phyloP scores from a whole-genome alignment of 2,113 vertebrate species.

The Acanthochromis polyacanthus region DNA sequence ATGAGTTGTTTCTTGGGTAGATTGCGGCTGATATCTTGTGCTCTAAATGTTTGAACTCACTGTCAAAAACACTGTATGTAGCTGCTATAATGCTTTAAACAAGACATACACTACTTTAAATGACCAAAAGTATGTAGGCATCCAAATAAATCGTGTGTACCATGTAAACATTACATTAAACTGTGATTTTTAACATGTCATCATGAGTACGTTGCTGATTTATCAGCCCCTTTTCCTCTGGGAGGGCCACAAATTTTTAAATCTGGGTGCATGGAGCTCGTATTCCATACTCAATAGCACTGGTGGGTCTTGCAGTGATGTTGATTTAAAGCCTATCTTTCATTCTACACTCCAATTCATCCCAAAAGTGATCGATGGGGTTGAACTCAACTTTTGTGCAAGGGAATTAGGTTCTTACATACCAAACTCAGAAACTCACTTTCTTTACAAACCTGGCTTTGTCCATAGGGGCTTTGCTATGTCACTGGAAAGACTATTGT shows the following conservation, averaged over 20 bases:
- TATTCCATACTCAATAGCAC: constrained; percentile 16
- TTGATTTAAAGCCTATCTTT: constrained; percentile 24
- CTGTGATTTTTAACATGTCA: not conserved
- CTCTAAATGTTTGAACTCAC: not conserved
- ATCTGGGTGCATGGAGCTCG: not conserved
- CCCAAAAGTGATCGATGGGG: constrained; percentile 7
- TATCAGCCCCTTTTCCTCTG: not conserved
- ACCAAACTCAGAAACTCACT: not conserved
- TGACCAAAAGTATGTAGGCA: not conserved
- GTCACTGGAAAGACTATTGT: too few species aligned
- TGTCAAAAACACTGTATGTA: not conserved
- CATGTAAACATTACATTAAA: not conserved
- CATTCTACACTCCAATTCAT: constrained; percentile 20
- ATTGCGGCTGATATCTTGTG: not conserved
- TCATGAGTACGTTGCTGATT: not conserved
- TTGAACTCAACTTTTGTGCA: constrained; percentile 18
- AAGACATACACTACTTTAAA: not conserved
- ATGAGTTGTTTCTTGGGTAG: not conserved
- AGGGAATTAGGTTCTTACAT: constrained; percentile 10
- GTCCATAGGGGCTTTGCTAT: too few species aligned
- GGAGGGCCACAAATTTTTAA: constrained; percentile 13
- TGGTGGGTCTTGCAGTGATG: constrained; percentile 16
- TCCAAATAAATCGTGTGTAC: not conserved
- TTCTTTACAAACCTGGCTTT: not conserved
- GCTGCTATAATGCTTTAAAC: not conserved